A percentile compares a stretch with the other conserved stretches of the same genome.
These are phyloP conservation scores for Cavia porcellus DNA, from an alignment of 2,113 vertebrate species.

Conservation along the genomic window DNA sequence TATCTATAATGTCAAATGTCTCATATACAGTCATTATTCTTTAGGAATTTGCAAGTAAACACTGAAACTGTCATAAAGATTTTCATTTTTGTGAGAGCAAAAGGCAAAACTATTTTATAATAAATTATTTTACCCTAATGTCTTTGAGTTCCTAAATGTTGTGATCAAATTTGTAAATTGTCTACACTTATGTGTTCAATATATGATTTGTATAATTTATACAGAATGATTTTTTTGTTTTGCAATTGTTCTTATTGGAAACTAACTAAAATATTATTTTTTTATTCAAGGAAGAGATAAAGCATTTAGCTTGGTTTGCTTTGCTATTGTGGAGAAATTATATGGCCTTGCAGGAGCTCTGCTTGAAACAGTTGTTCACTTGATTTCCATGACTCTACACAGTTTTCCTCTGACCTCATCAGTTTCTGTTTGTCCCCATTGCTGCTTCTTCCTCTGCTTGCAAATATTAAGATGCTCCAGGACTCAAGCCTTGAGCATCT, in stretches of 20 bases:
- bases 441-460: background rate
- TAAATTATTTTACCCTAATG: background rate
- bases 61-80: background rate
- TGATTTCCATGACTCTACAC: background rate
- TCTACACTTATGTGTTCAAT: background rate
- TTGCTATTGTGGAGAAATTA: background rate
- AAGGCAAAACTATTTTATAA: constrained; percentile 27
- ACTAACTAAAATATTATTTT: background rate
- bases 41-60: background rate
- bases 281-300: background rate
- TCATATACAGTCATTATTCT: background rate
- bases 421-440: background rate
- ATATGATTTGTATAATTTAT: background rate
- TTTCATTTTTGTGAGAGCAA: background rate
- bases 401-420: background rate
- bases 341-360: background rate
- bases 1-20: background rate
- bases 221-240: background rate
- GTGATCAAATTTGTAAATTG: constrained; percentile 12
- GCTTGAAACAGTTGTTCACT: background rate
- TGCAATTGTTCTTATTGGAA: constrained; percentile 10
- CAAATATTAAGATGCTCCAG: background rate
- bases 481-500: background rate
- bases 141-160: background rate
- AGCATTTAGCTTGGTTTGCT: background rate